Evolutionary conservation across 2,113 vertebrate species (phyloP), one percentile per base, ranked within the genome.

Genomic region (Triplophysa rosa): DNA sequence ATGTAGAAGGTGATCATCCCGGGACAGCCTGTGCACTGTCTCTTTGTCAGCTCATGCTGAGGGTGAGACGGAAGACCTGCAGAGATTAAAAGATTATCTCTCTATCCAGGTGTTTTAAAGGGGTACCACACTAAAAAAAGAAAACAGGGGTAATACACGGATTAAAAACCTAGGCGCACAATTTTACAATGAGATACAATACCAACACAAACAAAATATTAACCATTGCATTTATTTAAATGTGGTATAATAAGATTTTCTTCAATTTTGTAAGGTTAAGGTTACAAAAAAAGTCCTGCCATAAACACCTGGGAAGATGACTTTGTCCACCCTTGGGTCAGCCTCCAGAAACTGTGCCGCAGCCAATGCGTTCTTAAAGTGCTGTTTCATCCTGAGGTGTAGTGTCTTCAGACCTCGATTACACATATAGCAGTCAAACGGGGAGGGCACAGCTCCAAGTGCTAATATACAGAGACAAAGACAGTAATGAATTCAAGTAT

Each of bases 321-420:
- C 96, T 2, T 91, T 93, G 29, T 96, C 93, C 72, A 99, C 95
- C 0, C 86, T 56, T 7, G 93, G 87, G 85, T 98, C 83, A 0
- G 85, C 85, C 83, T 98, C 93, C 3, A 99, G 91, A 66, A 94
- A 98, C 1, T 52, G 85, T 12, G 97, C 97, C 0, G 89, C 92
- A 0, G 91, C 92, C 89, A 97, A 68, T 0, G 86, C 95, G 0
- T 94, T 98, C 74, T 85, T 90, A 81, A 96, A 98, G 86, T 99
- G 98, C 9, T 93, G 94, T 64, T 93, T 93, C 98, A 99, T 99
- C 1, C 98, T 90, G 59, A 99, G 16, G 4, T 92, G 90, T 0
- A 99, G 88, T 0, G 97, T 99, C 91, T 99, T 99, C 80, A 99
- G 89, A 0, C 98, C 98, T 0, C 97, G 93, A 76, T 91, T 96